Percentiles rank a stretch among this genome's conserved stretches.
These are phyloP conservation scores for Melanocharis versteri DNA, from an alignment of 2,113 vertebrate species.

Conservation along the genomic window DNA sequence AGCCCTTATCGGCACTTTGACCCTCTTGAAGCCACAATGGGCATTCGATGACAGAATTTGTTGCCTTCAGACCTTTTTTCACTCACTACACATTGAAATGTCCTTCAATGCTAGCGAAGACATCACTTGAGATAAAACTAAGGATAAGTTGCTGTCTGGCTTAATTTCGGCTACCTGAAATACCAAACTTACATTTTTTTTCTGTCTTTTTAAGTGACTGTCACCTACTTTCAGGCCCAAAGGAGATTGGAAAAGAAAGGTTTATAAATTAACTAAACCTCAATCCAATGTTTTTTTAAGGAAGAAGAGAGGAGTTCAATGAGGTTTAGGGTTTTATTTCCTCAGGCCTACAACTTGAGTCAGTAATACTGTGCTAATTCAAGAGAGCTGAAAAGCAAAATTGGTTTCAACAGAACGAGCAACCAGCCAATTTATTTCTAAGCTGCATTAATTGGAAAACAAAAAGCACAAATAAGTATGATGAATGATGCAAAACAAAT, in stretches of 20 bases:
- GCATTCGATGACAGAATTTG: fast-evolving
- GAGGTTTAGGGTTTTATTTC: slow-evolving; percentile 16
- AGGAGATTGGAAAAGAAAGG: neutral
- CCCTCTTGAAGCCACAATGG: neutral
- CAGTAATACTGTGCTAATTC: slow-evolving; percentile 37
- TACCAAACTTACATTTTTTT: neutral
- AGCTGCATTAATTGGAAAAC: slow-evolving; percentile 60
- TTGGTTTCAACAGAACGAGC: slow-evolving; percentile 25
- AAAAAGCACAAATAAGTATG: slow-evolving; percentile 10
- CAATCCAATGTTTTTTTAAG: neutral
- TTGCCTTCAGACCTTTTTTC: neutral
- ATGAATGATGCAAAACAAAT: slow-evolving; percentile 24
- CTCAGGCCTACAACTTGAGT: neutral
- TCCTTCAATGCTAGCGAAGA: neutral
- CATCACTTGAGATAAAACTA: neutral
- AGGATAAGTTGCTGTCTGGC: neutral
- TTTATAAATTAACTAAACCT: neutral
- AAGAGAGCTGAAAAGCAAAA: slow-evolving; percentile 61
- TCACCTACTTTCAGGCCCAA: neutral
- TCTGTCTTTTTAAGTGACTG: neutral
- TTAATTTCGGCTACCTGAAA: neutral
- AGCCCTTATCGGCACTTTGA: neutral
- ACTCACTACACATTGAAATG: neutral
- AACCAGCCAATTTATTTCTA: slow-evolving; percentile 24
- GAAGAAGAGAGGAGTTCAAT: neutral